Evolutionary conservation across 2,888 invertebrate species (phyloP).

Genomic region (Heterodera filipjevi): DNA sequence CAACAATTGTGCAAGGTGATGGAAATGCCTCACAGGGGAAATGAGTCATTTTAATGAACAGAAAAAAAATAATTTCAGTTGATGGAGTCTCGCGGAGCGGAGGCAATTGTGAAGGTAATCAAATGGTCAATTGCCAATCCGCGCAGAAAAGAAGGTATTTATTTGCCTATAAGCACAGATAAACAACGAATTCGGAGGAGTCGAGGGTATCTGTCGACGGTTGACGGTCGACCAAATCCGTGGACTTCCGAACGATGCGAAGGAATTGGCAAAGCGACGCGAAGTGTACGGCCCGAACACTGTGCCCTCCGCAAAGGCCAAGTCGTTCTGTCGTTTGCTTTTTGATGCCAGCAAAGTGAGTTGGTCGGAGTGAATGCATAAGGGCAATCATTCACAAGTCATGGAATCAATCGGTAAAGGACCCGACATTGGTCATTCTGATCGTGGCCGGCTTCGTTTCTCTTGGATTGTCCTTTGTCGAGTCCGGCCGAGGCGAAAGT

Average conservation of each 20-base stretch:
- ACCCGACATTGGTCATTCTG: conserved; percentile 63
- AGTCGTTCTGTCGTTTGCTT: conserved; percentile 52
- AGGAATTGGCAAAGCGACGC: conserved; percentile 49
- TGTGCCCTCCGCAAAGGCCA: conserved; percentile 57
- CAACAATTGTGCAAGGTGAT: not conserved
- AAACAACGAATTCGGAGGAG: conserved; percentile 55
- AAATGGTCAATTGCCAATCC: not conserved
- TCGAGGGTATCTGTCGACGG: conserved; percentile 57
- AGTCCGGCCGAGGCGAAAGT: conserved; percentile 47
- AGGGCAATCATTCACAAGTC: not conserved
- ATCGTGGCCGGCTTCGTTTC: conserved; percentile 61
- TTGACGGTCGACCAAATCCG: conserved; percentile 54
- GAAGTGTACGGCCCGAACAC: conserved; percentile 59
- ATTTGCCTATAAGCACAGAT: conserved; percentile 54
- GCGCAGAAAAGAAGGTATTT: not conserved
- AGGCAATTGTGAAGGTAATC: conserved; percentile 83
- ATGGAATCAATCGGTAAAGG: conserved; percentile 41
- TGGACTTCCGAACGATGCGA: conserved; percentile 52
- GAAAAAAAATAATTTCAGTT: conserved; percentile 71
- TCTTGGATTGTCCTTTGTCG: conserved; percentile 61
- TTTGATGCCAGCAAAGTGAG: conserved; percentile 37
- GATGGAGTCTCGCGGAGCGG: conserved; percentile 94
- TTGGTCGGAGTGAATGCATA: not conserved
- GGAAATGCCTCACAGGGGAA: too few species aligned
- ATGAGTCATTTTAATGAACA: too few species aligned